phyloP scores from a whole-genome alignment of 2,888 invertebrate genomes.

The Sturmia bella region DNA sequence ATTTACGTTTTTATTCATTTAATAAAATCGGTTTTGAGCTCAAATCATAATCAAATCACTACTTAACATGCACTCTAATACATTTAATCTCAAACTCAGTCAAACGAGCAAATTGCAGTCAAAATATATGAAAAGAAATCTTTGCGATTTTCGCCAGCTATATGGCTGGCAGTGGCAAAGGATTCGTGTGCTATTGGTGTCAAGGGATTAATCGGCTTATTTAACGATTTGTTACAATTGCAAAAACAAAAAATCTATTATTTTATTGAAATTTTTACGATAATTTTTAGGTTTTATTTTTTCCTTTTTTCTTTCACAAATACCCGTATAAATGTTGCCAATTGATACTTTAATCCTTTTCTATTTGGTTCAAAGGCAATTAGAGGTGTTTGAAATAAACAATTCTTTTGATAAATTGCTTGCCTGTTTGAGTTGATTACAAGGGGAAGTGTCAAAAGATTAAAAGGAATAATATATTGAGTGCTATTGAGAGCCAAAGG shows the following conservation, averaged over 20 bases:
- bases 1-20: conserved; percentile 44
- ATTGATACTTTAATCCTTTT: conserved; percentile 66
- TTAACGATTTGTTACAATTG: conserved; percentile 52
- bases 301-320: not conserved
- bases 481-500: too few relatives aligned
- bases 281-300: conserved; percentile 39
- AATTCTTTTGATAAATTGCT: conserved; percentile 7
- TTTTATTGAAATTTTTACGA: conserved; percentile 29
- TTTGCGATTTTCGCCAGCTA: not conserved
- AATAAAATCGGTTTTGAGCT: conserved; percentile 57
- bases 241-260: conserved; percentile 35
- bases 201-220: conserved; percentile 66
- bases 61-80: conserved; percentile 57
- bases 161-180: not conserved
- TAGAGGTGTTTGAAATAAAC: not conserved
- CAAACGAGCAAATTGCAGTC: conserved; percentile 15
- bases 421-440: not conserved
- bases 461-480: too few relatives aligned
- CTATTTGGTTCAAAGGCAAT: conserved; percentile 51
- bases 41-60: conserved; percentile 68
- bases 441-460: too few relatives aligned
- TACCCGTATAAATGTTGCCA: conserved; percentile 10
- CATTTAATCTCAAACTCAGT: conserved; percentile 21
- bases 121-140: not conserved
- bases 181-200: conserved; percentile 31